A percentile compares a stretch with the other conserved stretches of the same genome.
phyloP scores from a whole-genome alignment of 2,888 invertebrate genomes.

The Gonocerus acuteangulatus region DNA sequence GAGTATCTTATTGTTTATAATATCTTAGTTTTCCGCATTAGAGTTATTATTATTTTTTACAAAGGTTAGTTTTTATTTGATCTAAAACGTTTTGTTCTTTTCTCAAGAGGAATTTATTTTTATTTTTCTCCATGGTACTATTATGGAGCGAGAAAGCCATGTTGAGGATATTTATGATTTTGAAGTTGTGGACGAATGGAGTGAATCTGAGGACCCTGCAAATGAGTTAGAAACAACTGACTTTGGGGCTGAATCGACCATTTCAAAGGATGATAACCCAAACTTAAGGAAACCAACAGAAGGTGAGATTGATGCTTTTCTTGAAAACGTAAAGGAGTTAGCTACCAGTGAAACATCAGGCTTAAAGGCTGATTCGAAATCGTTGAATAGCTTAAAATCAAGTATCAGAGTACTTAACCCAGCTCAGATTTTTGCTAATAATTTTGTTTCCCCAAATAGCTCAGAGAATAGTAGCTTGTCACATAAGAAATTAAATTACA shows the following conservation, averaged over 20 bases:
- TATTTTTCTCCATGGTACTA: not conserved
- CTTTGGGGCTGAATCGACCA: not conserved
- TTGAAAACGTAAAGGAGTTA: constrained; percentile 14
- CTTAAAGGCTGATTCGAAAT: constrained; percentile 7
- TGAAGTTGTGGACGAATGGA: constrained; percentile 12
- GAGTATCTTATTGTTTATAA: too few species aligned
- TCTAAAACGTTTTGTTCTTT: too few species aligned
- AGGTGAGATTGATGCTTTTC: constrained; percentile 26
- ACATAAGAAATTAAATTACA: too few species aligned
- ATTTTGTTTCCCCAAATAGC: not conserved
- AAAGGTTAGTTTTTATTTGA: too few species aligned
- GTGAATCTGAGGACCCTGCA: not conserved
- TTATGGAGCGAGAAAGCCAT: constrained; percentile 2
- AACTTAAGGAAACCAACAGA: constrained; percentile 18
- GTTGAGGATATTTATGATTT: not conserved
- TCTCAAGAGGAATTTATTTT: too few species aligned
- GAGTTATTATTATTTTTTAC: too few species aligned
- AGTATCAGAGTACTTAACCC: too few species aligned
- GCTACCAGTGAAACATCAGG: constrained; percentile 16
- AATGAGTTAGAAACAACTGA: not conserved
- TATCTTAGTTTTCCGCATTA: too few species aligned
- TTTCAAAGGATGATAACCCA: not conserved
- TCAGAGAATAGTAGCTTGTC: not conserved
- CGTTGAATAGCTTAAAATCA: not conserved
- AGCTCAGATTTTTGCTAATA: too few species aligned